phyloP scores from a whole-genome alignment of 2,797 vertebrate species.

The Anguilla pacifica region DNA sequence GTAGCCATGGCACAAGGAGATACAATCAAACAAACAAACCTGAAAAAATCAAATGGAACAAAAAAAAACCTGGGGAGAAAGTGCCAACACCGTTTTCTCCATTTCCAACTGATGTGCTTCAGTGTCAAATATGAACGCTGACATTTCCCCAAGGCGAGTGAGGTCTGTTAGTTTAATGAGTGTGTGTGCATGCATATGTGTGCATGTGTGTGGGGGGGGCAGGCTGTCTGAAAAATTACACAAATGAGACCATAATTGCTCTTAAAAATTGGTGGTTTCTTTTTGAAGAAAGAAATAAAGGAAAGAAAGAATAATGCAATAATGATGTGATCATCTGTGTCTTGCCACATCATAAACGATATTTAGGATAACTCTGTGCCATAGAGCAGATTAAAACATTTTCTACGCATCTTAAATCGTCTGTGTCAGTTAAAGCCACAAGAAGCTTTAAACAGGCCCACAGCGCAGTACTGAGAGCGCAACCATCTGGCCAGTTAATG shows the following conservation, averaged over 20 bases:
- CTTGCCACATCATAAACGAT: neutral
- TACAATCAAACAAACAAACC: neutral
- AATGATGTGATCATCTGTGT: neutral
- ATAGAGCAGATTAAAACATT: conserved; percentile 33
- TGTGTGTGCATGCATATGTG: neutral
- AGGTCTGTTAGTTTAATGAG: neutral
- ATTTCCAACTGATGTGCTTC: neutral
- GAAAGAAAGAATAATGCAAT: neutral
- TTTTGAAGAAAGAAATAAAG: neutral
- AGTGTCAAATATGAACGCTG: neutral
- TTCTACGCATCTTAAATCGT: conserved; percentile 56
- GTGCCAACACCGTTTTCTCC: neutral
- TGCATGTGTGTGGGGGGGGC: neutral
- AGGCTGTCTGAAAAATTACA: neutral
- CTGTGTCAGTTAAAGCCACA: conserved; percentile 67
- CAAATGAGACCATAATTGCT: neutral
- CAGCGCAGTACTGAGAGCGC: conserved; percentile 68
- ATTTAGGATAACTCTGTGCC: neutral
- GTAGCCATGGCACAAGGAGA: neutral
- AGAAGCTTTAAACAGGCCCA: conserved; percentile 70
- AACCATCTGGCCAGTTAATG: conserved; percentile 73
- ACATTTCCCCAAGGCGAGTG: neutral
- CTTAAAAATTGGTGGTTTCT: neutral
- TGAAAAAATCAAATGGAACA: too few species aligned
- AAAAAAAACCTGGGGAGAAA: neutral